Evolutionary conservation across 2,797 vertebrate genomes (phyloP).

Genomic region (Microchirus variegatus): DNA sequence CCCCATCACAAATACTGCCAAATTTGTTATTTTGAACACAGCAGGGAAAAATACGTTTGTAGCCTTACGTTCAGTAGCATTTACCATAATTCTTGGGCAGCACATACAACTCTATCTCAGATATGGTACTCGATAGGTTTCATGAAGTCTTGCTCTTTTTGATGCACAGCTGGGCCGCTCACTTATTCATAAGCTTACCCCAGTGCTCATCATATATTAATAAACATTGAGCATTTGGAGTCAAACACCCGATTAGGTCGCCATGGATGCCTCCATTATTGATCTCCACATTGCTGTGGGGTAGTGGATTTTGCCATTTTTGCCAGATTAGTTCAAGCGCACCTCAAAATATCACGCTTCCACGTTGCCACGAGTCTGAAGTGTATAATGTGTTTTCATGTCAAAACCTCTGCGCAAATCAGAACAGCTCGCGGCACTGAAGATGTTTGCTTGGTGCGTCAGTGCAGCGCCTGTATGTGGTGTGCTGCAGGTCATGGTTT

Average conservation of each 20-base stretch:
- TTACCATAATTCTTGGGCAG: too few relatives aligned
- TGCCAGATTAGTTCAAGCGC: slow-evolving; percentile 48
- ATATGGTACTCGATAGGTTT: slow-evolving; percentile 4
- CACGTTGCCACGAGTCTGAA: slow-evolving; percentile 25
- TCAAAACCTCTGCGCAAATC: slow-evolving; percentile 25
- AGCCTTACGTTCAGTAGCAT: too few relatives aligned
- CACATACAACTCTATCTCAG: background rate
- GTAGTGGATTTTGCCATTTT: slow-evolving; percentile 38
- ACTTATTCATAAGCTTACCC: slow-evolving; percentile 74
- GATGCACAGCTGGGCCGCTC: slow-evolving; percentile 65
- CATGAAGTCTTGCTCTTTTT: slow-evolving; percentile 48
- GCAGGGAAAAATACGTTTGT: too few relatives aligned
- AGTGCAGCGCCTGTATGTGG: slow-evolving; percentile 10
- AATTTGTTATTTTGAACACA: too few relatives aligned
- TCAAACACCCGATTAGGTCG: slow-evolving; percentile 65
- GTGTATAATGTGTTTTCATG: slow-evolving; percentile 39
- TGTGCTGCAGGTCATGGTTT: slow-evolving; percentile 40
- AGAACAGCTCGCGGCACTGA: slow-evolving; percentile 38
- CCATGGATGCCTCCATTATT: slow-evolving; percentile 61
- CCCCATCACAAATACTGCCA: too few relatives aligned
- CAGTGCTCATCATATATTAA: slow-evolving; percentile 69
- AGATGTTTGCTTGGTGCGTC: slow-evolving; percentile 52
- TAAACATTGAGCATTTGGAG: slow-evolving; percentile 66
- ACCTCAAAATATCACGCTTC: slow-evolving; percentile 49
- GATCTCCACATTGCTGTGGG: slow-evolving; percentile 36